Evolutionary conservation across 1,140 invertebrate genomes (phyloP), one percentile per base, ranked within the genome.

Genomic region (Scaptomyza pallida): DNA sequence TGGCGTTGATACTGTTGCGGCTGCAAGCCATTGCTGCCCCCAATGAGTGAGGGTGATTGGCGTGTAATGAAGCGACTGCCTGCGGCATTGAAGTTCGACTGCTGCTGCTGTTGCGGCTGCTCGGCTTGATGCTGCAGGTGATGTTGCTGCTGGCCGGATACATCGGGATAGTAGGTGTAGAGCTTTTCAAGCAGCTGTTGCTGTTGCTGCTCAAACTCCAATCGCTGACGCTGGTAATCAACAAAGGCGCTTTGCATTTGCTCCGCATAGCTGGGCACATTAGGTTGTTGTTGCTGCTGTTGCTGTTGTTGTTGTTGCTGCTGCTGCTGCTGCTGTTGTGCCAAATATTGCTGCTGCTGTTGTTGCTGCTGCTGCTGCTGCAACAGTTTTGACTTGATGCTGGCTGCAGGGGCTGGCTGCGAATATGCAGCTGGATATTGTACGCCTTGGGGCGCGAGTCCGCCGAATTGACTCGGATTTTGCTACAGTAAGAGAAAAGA

Each of bases 231-330:
- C 55, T 73, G 73, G 64, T 90, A 90, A 10, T 79, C 80, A 1
- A 71, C 8, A 44, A 86, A 89, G 47, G 89, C 78, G 23, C 80
- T 77, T 2, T 88, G 89, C 79, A 81, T 75, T 35, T 90, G 89
- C 13, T 90, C 86, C 4, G 81, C 75, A 30, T 85, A 86, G 67
- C 48, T 77, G 33, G 80, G 76, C 17, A 82, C 15, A 3, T 43
- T 62, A 6, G 6, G 26, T 37, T 37, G 33, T 12, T 2, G 33
- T 12, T 37, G 37, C 12, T 21, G 19, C 5, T n/a, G 12, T 13
- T 40, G 37, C 6, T 2, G 48, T 2, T 15, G 30, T 55, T 5
- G 37, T n/a, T 26, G 40, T 17, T 51, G 37, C n/a, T 64, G 61
- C 10, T 30, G 43, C 1, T 69, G 68, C 8, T 61, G 57, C 45